Base-by-base conservation (phyloP, 2,888 invertebrate species). In the Eretmocerus hayati region DNA sequence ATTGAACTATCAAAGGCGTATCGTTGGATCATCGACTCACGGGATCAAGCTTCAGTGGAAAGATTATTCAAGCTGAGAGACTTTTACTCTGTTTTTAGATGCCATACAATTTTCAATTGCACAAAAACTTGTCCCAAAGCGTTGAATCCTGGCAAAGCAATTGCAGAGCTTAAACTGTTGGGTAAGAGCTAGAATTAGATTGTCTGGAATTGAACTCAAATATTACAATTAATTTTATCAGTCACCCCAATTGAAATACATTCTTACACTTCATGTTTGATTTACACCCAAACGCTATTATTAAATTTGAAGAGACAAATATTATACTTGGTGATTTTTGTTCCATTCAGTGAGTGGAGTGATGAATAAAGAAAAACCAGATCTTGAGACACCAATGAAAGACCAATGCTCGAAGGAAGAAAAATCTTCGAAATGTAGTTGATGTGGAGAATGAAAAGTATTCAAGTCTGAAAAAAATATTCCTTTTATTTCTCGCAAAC, bases 81-180 rank as follows among this genome's bases (percentile, higher is more conserved):
- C 65, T 79, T 77, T 46, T 86, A 78, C 67, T 80, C 81, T n/a
- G 79, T 85, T 4, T 87, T 79, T 68, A 74, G 83, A 54, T 87
- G 87, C 62, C 84, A 85, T 63, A 83, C 84, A 6, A 87, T 87
- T 60, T 83, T 85, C 75, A 87, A 87, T 68, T 87, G 87, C 69
- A 83, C 85, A 15, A 81, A 77, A 63, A 80, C 83, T n/a, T 87
- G 87, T 62, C 87, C 87, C 1, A 87, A 87, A 76, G 91, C 92
- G 9, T 74, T 96, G 62, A 96, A 96, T 76, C 96, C 96, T 6
- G 95, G 91, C 5, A 80, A 81, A 63, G 94, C 96, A 8, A 91
- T 97, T 68, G 94, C 92, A 18, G 89, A 94, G 72, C 84, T 97
- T 63, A 99, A 97, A 77, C 90, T 89, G 62, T n/a, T n/a, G n/a